Evolutionary conservation across 2,113 vertebrate genomes (phyloP).

Genomic region (Protobothrops flavoviridis): DNA sequence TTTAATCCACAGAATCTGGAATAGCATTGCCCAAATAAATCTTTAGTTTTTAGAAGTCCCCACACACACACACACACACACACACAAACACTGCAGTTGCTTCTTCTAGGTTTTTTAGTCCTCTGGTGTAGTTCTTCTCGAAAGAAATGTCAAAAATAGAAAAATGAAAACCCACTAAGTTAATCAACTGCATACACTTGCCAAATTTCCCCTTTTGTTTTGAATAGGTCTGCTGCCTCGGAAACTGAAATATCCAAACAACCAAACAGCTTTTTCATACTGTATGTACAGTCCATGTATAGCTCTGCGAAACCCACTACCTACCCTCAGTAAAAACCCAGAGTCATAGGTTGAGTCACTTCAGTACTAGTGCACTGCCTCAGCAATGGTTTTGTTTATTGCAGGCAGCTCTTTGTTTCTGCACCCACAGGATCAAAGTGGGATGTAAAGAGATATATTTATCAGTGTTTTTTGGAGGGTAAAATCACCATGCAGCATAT

Average conservation of each 20-base stretch:
- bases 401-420: not conserved
- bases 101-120: slow-evolving; percentile 18
- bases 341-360: accelerated
- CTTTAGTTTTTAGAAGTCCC: not conserved
- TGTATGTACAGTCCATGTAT: too few relatives aligned
- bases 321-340: accelerated
- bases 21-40: not conserved
- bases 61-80: too few relatives aligned
- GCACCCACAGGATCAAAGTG: accelerated
- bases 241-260: not conserved
- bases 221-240: not conserved
- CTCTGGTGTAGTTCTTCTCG: not conserved
- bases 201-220: accelerated
- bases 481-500: not conserved
- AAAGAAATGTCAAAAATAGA: not conserved
- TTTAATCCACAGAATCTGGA: not conserved
- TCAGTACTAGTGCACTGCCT: accelerated
- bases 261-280: not conserved
- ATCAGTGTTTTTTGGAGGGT: not conserved
- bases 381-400: not conserved
- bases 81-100: not conserved
- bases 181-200: slow-evolving; percentile 27
- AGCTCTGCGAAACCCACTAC: not conserved
- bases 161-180: slow-evolving; percentile 30
- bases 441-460: not conserved